Base-by-base conservation (phyloP, 1,140 invertebrate genomes). In the Penaeus vannamei region DNA sequence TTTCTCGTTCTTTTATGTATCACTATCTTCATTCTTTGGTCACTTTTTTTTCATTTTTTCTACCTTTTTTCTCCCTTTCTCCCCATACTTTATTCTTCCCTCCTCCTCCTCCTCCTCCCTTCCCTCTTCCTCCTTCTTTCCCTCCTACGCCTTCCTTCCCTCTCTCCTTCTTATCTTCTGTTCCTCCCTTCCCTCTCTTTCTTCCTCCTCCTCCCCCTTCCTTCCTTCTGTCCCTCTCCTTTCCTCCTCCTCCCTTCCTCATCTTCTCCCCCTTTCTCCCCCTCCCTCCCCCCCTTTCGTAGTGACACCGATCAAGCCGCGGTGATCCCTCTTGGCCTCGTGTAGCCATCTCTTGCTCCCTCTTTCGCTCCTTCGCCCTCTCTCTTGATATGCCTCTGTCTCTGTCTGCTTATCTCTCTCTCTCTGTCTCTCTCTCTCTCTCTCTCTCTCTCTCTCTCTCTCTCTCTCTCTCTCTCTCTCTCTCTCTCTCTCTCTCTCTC, bases 401-500 rank as follows among this genome's bases (percentile, higher is more conserved):
- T 53, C 53, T 53, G 0, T 53, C 53, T 53, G 0, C 14, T 12
- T 53, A 8, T 53, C 0, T 53, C 53, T 53, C 7, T 53, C 12
- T 53, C 7, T 53, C 53, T 17, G 0, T 53, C 53, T 53, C 7
- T 53, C 12, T 53, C 7, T 53, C 53, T 53, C 0, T 53, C 53
- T 53, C 53, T 53, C 12, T 53, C 53, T 53, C 53, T 76, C n/a
- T 76, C n/a, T 76, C 69, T 76, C 64, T 23, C 26, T 77, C 26
- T 77, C n/a, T 77, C n/a, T 23, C 26, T 26, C 20, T 77, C 26
- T 77, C 8, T 77, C 26, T 26, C n/a, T 77, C 72, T 22, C 23
- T 26, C 72, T 36, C 20, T 23, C 36, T 53, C 72, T 77, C 72
- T 77, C 72, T 77, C 72, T 77, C 72, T 77, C 72, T 77, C 72